A percentile compares a stretch with the other conserved stretches of the same genome.
phyloP scores from a whole-genome alignment of 1,140 invertebrate species.

The Drosophila fuyamai region DNA sequence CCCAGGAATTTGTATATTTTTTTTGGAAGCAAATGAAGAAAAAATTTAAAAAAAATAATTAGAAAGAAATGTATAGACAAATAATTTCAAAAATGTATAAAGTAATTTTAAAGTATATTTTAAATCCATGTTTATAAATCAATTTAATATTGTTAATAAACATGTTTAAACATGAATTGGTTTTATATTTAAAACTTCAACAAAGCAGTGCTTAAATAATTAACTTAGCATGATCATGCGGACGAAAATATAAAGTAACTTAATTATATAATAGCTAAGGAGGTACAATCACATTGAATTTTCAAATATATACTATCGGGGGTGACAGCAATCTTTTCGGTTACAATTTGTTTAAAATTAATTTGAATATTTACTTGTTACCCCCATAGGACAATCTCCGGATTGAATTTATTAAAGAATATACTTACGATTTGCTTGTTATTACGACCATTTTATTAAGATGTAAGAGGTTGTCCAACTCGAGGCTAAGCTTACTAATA shows the following conservation, averaged over 20 bases:
- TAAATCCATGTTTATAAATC: background rate
- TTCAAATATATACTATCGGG: too few relatives aligned
- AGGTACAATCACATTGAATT: too few relatives aligned
- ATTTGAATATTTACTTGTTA: too few relatives aligned
- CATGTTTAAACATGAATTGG: background rate
- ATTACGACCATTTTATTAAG: background rate
- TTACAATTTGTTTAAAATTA: too few relatives aligned
- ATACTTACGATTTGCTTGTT: background rate
- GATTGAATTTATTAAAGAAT: background rate
- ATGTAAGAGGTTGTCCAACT: too few relatives aligned
- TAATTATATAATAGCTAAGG: too few relatives aligned
- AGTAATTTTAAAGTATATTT: background rate
- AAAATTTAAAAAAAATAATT: slow-evolving; percentile 36
- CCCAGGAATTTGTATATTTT: slow-evolving; percentile 26
- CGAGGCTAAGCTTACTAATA: too few relatives aligned
- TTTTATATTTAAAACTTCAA: background rate
- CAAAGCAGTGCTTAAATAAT: background rate
- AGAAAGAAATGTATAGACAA: background rate
- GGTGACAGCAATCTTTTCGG: too few relatives aligned
- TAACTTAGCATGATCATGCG: background rate
- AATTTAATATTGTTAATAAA: background rate
- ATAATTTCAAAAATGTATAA: background rate
- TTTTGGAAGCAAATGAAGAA: slow-evolving; percentile 47
- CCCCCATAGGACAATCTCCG: too few relatives aligned
- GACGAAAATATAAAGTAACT: background rate